phyloP scores from a whole-genome alignment of 2,113 vertebrate genomes.

The Mastomys coucha region DNA sequence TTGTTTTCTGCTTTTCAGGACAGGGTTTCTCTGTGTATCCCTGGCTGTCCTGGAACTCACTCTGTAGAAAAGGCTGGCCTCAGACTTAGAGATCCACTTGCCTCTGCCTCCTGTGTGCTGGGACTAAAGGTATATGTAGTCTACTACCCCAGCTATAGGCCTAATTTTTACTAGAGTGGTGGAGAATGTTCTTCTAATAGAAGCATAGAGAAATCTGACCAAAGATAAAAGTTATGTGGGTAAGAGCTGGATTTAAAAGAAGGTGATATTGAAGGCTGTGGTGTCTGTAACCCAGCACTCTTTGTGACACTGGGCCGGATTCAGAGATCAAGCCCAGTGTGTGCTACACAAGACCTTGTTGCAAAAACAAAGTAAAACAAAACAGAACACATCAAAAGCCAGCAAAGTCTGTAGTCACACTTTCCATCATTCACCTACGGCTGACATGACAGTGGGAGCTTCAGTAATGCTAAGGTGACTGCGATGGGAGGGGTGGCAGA shows the following conservation, averaged over 20 bases:
- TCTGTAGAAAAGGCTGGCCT: neutral
- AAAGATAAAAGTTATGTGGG: neutral
- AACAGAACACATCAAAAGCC: neutral
- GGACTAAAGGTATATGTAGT: neutral
- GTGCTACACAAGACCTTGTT: neutral
- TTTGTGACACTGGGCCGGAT: neutral
- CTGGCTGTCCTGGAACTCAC: neutral
- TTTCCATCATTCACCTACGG: neutral
- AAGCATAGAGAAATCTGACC: neutral
- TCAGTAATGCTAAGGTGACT: neutral
- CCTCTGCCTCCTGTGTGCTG: neutral
- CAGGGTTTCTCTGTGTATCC: neutral
- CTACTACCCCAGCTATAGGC: neutral
- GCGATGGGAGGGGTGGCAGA: neutral
- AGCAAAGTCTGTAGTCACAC: neutral
- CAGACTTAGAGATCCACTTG: neutral
- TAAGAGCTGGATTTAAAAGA: neutral
- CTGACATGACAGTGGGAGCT: neutral
- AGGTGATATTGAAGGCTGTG: fast-evolving
- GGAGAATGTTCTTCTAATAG: neutral
- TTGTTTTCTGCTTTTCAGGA: neutral
- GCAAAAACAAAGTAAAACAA: neutral
- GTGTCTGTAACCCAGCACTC: neutral
- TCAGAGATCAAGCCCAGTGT: neutral
- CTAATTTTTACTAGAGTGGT: neutral